Percentiles rank a stretch among this genome's conserved stretches.
These are phyloP conservation scores for Synergus gifuensis DNA, from an alignment of 2,888 invertebrate genomes.

Conservation along the genomic window DNA sequence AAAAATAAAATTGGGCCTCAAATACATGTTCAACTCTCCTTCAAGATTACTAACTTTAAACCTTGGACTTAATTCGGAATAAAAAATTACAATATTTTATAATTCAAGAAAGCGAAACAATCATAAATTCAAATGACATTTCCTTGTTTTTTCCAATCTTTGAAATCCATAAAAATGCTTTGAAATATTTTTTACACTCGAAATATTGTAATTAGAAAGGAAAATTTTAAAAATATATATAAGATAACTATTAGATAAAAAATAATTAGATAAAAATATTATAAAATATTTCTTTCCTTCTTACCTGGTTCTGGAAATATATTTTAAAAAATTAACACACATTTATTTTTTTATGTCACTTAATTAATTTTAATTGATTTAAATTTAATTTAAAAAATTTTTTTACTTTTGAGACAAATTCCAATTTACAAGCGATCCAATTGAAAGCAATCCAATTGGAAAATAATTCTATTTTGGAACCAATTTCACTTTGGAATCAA, in stretches of 20 bases:
- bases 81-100: slow-evolving; percentile 25
- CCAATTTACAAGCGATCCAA: no score
- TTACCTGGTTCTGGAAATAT: neutral
- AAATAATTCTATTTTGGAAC: no score
- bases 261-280: no score
- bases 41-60: neutral
- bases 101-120: neutral
- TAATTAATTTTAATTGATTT: neutral
- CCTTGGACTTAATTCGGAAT: slow-evolving; percentile 19
- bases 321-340: neutral
- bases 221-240: neutral
- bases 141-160: neutral
- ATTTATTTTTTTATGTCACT: neutral
- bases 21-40: neutral
- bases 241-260: no score
- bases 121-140: slow-evolving; percentile 1
- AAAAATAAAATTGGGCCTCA: neutral
- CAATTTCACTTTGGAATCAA: no score
- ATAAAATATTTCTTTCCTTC: neutral
- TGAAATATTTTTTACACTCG: no score
- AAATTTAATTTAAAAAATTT: neutral
- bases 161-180: neutral
- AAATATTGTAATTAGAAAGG: neutral
- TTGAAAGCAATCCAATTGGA: no score
- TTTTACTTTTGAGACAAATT: no score